Conservation (phyloP, 2,797 vertebrate genomes). For the Cryptoprocta ferox region DNA sequence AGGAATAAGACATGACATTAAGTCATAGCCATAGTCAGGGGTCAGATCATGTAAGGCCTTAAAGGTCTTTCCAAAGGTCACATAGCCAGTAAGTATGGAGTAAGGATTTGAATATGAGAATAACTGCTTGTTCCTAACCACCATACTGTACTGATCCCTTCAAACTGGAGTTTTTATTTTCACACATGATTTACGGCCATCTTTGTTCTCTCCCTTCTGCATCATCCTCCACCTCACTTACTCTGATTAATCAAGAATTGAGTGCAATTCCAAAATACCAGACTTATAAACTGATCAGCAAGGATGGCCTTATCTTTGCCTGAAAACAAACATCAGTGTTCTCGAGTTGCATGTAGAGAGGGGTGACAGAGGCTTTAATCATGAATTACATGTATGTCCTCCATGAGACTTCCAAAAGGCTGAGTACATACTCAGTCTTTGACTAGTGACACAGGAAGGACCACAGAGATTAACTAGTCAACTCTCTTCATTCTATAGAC, state of each 20-base stretch:
- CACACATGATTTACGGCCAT: background rate
- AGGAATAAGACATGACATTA: background rate
- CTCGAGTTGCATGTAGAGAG: background rate
- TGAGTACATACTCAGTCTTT: background rate
- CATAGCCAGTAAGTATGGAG: background rate
- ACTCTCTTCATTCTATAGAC: background rate
- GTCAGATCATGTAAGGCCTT: background rate
- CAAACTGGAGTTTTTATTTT: background rate
- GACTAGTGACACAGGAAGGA: background rate
- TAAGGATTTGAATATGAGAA: constrained; percentile 2
- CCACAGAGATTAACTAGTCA: background rate
- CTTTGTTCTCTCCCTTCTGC: background rate
- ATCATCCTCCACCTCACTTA: background rate
- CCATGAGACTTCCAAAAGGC: background rate
- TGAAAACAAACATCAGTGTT: background rate
- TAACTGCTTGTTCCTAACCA: background rate
- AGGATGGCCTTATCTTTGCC: background rate
- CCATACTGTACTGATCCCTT: background rate
- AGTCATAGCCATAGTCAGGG: background rate
- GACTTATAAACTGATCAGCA: background rate
- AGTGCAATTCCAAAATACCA: constrained; percentile 17
- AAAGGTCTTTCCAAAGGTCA: background rate
- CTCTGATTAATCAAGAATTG: background rate
- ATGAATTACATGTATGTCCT: background rate
- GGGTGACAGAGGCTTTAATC: background rate